Conservation (phyloP, 2,113 vertebrate species). For the Chunga burmeisteri region DNA sequence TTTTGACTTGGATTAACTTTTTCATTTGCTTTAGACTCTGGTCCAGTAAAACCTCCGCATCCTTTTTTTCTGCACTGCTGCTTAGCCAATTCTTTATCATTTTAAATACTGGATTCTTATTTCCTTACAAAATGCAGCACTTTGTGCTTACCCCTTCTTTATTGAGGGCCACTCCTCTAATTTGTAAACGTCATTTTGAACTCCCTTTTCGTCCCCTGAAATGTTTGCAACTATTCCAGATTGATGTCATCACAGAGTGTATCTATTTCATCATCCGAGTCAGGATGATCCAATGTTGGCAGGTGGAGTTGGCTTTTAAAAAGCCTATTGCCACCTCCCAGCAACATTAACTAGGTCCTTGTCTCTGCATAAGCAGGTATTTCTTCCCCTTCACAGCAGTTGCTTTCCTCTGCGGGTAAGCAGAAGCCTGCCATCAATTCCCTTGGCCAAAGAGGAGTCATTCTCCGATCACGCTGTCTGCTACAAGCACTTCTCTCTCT, state of each 20-base stretch:
- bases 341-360: not conserved
- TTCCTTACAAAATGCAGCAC: not conserved
- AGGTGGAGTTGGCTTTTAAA: not conserved
- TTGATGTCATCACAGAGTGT: not conserved
- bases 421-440: not conserved
- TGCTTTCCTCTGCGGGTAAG: not conserved
- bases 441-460: not conserved
- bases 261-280: not conserved
- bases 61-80: not conserved
- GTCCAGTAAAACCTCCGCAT: not conserved
- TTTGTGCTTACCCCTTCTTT: not conserved
- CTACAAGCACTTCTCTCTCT: not conserved
- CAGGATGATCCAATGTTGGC: not conserved
- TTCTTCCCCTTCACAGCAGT: not conserved
- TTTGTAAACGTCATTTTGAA: not conserved
- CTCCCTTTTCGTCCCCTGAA: not conserved
- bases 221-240: not conserved
- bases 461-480: not conserved
- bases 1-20: not conserved
- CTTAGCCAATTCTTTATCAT: not conserved
- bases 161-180: not conserved
- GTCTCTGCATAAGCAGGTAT: not conserved
- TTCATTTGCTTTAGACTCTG: not conserved
- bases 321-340: not conserved
- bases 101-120: not conserved